Base-by-base conservation (phyloP, 2,888 invertebrate genomes). In the Papilio gigon region DNA sequence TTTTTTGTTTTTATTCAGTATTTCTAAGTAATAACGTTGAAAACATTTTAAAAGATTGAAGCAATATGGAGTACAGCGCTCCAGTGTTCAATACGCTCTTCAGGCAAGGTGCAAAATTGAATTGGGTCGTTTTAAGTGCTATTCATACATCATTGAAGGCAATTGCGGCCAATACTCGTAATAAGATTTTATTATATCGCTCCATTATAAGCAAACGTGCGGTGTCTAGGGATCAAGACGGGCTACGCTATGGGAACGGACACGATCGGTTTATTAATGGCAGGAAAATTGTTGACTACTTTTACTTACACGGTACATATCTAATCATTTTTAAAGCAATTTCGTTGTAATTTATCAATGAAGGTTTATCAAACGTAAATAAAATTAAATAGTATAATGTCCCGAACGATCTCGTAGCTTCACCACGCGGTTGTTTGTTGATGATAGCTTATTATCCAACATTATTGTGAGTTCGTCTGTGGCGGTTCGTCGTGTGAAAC, bases 101-200 rank as follows among this genome's bases (percentile, higher is more conserved):
- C 64, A 68, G 69, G 76, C 77, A 74, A 76, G 69, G 78, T 77
- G 78, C 79, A 74, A 84, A 81, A 85, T 81, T 80, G 80, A 84
- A 86, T 84, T 80, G 77, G 76, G 83, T 81, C 80, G 78, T 83
- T 80, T 82, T 78, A 81, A 80, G 78, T 73, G 80, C 80, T 83
- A 80, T 84, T 83, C 81, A 82, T 85, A 86, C 83, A 85, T 83
- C 81, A 84, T 85, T 84, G 82, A 75, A 76, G 80, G 81, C 81
- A 81, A 87, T 87, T 81, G 79, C 79, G 78, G 77, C 75, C 80
- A 81, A 85, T 85, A 83, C 82, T 81, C 76, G 80, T 87, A 86
- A 88, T 89, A 88, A 85, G 84, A 85, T 87, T 89, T 87, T 87
- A 88, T 89, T 88, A 89, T 84, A 87, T 84, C 84, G 81, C 77